A percentile compares a stretch with the other conserved stretches of the same genome.
phyloP scores from a whole-genome alignment of 1,140 invertebrate species.

The Drosophila ironensis region DNA sequence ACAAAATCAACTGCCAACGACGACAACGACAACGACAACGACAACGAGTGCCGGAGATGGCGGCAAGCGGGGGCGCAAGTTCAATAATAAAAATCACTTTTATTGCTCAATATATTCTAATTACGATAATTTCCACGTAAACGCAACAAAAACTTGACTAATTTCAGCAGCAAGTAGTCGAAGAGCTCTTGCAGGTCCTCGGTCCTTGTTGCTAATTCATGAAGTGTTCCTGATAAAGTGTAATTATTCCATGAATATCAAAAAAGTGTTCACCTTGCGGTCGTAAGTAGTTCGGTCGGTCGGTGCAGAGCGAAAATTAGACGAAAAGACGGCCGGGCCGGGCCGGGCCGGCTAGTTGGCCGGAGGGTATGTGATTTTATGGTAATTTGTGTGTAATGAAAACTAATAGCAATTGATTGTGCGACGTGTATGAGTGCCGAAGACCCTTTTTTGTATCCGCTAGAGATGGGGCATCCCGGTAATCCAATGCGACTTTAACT shows the following conservation, averaged over 20 bases:
- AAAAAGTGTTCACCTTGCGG: constrained; percentile 60
- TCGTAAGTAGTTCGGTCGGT: constrained; percentile 11
- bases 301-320: neutral
- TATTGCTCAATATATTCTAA: constrained; percentile 80
- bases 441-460: constrained; percentile 26
- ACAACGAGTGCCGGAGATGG: neutral
- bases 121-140: constrained; percentile 74
- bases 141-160: constrained; percentile 75
- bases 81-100: constrained; percentile 78
- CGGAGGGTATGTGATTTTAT: constrained; percentile 73
- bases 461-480: neutral
- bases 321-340: neutral
- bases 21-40: no score
- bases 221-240: constrained; percentile 72
- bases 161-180: constrained; percentile 29
- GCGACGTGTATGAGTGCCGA: constrained; percentile 64
- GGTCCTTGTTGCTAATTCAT: constrained; percentile 60
- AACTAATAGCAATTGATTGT: constrained; percentile 80
- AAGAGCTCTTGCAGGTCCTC: neutral
- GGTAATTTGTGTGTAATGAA: constrained; percentile 76
- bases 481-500: neutral
- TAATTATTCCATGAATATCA: constrained; percentile 80
- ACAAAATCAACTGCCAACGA: constrained; percentile 34
- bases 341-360: constrained; percentile 18
- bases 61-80: constrained; percentile 8